Base-by-base conservation (phyloP, 2,113 vertebrate genomes). In the Paradisaea rubra region DNA sequence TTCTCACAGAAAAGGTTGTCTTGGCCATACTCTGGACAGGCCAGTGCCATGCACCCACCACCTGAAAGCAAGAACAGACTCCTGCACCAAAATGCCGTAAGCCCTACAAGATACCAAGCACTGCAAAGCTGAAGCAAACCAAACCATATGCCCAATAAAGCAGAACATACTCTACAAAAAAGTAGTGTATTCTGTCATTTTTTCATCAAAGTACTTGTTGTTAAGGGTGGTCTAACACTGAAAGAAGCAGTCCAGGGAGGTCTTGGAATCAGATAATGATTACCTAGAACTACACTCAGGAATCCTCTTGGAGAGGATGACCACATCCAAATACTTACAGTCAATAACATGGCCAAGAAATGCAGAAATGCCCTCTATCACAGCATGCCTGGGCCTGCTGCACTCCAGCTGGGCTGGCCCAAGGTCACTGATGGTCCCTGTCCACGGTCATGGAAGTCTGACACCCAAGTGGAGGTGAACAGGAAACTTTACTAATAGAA, bases 161-260 rank as follows among this genome's bases (percentile, higher is more conserved):
- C 13, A 44, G 17, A 71, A 74, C 4, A n/a, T 20, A 24, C 17
- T 41, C n/a, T 22, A 37, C 24, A 15, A 47, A 82, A 61, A 30
- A 6, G 0, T 3, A 47, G 2, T 2, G 9, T 15, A 30, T 22
- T 60, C 16, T 2, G 5, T 15, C 1, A 7, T 25, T 66, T 84
- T 59, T 50, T 71, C 30, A 24, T 57, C 3, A 2, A 81, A 63
- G 10, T 10, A 17, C 15, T 41, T 59, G 42, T 13, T 60, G 6
- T 44, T 63, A 59, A 64, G 15, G 3, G 7, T 27, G 7, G 18
- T 69, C 49, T 81, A 77, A 70, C 14, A 59, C 11, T 25, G 21
- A 74, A 81, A 86, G 9, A 81, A 78, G 45, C 0, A 2, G 21
- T 9, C 30, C 44, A 68, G 7, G 1, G 27, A 59, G 4, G 8